Evolutionary conservation across 2,888 invertebrate genomes (phyloP), one percentile per base, ranked within the genome.

Genomic region (Nymphalis c-album): DNA sequence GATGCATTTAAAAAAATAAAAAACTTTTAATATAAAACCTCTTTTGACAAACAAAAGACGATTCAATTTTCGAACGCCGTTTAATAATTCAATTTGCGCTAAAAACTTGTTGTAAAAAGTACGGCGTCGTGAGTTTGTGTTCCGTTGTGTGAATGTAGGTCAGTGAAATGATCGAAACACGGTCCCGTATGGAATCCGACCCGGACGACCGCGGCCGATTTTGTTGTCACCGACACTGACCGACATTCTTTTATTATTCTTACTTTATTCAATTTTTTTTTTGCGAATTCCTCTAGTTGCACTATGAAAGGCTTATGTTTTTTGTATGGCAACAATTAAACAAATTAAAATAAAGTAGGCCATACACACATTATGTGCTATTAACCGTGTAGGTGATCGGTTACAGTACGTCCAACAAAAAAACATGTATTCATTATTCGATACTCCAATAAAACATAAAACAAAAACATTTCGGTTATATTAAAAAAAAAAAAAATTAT

Each of bases 91-190:
- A 61, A 65, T 71, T 71, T 67, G 71, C 70, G 59, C 60, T 67
- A 59, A 68, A 65, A 70, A 65, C 58, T 66, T 45, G 61, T 63
- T 60, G 62, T 71, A 71, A 73, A 73, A 72, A 67, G 69, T 67
- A 53, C 68, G 59, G 63, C 66, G 68, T 69, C 67, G 71, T 73
- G 63, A 65, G 68, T 71, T 72, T 67, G 71, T 65, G 71, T 76
- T 75, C 79, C 77, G 80, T 77, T 75, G 75, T 77, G 79, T 76
- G 79, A 87, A 91, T 88, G 89, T 91, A 75, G 90, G 91, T 89
- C 91, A 91, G 91, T 89, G 91, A 91, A 91, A 91, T 90, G 89
- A 90, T 84, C 86, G 88, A 85, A 89, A 87, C 85, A 77, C 83
- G 87, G 90, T 85, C 90, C 89, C 90, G 90, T 86, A 85, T 82